Base-by-base conservation (phyloP, 2,113 vertebrate species). In the Cervus canadensis region DNA sequence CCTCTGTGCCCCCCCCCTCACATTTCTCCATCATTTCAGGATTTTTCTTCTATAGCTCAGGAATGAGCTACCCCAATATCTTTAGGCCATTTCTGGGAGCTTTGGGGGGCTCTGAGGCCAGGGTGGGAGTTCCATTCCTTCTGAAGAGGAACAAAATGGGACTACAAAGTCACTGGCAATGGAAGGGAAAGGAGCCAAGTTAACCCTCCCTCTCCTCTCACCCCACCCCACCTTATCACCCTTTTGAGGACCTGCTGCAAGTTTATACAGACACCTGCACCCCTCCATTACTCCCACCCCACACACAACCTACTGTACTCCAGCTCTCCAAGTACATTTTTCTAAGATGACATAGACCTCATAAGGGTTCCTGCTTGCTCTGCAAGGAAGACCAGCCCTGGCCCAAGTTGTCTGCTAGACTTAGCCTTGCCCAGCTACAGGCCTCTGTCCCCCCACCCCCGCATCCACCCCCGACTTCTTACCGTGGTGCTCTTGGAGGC, bases 321-420 rank as follows among this genome's bases (percentile, higher is more conserved):
- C 89, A 96, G 97, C 82, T 92, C 81, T 92, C 60, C 89, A 96
- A 98, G 98, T 97, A 97, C 98, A 98, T 99, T 99, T 98, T 99
- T 98, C 97, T 96, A 97, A 98, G 98, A 98, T 99, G 98, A 98
- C 98, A 99, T 97, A 99, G 87, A 98, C 96, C 98, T 98, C 98
- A 97, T 98, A 98, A 98, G 97, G 98, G 94, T 97, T 98, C 96
- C 90, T 98, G 97, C 90, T 85, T 96, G 87, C 81, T 98, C 92
- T 52, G 87, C 67, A 96, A 95, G 90, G 95, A 97, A 97, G 94
- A 96, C 64, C 94, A 97, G 88, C n/a, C 59, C 96, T 95, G 67
- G 90, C 60, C 84, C 82, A 89, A 93, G 78, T 59, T 95, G 82
- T 96, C 96, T 96, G 57, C 92, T 95, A 92, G 92, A 40, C 71